phyloP scores from a whole-genome alignment of 2,888 invertebrate species.

The Hedychridium roseum region DNA sequence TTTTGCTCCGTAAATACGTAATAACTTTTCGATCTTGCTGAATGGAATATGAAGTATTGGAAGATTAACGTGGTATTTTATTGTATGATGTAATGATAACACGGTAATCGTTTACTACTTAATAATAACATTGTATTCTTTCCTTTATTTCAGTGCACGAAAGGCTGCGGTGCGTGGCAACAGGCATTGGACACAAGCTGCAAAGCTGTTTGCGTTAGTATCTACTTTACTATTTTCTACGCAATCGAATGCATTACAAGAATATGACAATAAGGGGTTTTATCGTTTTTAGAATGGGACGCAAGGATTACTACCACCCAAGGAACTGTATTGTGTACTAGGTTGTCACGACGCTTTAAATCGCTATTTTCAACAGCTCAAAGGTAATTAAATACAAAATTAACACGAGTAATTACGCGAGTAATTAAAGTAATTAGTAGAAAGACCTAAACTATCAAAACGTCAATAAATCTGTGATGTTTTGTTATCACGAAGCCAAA shows the following conservation, averaged over 20 bases:
- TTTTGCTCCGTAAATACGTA: no score
- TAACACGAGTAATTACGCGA: no score
- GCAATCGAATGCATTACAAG: no score
- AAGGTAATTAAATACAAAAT: conserved; percentile 65
- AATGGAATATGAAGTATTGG: no score
- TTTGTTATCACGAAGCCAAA: no score
- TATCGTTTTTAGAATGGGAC: conserved; percentile 72
- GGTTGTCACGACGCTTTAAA: conserved; percentile 84
- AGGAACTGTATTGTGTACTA: conserved; percentile 80
- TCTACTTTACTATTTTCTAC: no score
- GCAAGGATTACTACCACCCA: conserved; percentile 72
- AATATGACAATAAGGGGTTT: conserved; percentile 7
- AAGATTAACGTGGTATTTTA: no score
- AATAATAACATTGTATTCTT: conserved; percentile 1
- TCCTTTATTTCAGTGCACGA: conserved; percentile 75
- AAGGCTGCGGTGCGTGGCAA: conserved; percentile 83
- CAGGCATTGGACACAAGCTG: conserved; percentile 79
- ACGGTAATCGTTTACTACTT: background rate
- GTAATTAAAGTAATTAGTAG: no score
- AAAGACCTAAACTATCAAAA: no score
- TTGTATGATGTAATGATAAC: no score
- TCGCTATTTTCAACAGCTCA: conserved; percentile 76
- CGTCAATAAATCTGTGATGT: no score
- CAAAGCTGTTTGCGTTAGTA: conserved; percentile 84
- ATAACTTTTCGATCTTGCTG: no score